Evolutionary conservation across 2,888 invertebrate genomes (phyloP).

Genomic region (Drosophila picticornis): DNA sequence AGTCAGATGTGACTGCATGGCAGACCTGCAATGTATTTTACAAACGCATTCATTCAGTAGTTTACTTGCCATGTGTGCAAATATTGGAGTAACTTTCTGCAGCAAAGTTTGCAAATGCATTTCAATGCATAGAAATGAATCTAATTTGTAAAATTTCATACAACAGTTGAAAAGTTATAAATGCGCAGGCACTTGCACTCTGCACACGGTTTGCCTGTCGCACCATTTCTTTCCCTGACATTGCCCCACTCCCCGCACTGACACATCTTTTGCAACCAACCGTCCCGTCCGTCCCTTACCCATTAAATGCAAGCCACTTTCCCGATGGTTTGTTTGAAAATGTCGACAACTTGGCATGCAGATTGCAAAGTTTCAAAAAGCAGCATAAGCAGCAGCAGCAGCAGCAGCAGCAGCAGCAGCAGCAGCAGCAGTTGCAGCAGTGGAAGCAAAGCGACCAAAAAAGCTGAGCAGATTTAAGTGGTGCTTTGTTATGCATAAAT

Average conservation of each 20-base stretch:
- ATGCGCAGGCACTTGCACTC: conserved; percentile 80
- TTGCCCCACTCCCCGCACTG: conserved; percentile 5
- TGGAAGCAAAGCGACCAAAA: conserved; percentile 39
- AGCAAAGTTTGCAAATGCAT: conserved; percentile 79
- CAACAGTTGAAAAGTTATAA: conserved; percentile 81
- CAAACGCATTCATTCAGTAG: conserved; percentile 29
- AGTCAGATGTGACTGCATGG: conserved; percentile 36
- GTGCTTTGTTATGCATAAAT: conserved; percentile 80
- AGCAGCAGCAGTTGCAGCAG: conserved; percentile 18
- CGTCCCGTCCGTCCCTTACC: conserved; percentile 5
- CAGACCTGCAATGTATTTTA: conserved; percentile 46
- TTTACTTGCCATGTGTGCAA: conserved; percentile 56
- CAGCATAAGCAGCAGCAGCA: conserved; percentile 56
- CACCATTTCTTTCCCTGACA: conserved; percentile 19
- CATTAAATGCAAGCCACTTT: conserved; percentile 35
- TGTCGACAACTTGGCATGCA: conserved; percentile 81
- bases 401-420: conserved; percentile 15
- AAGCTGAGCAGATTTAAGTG: conserved; percentile 78
- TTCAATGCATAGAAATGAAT: conserved; percentile 81
- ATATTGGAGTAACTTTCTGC: conserved; percentile 79
- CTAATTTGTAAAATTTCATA: conserved; percentile 82
- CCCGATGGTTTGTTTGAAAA: conserved; percentile 73
- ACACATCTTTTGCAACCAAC: conserved; percentile 11
- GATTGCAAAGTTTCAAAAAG: conserved; percentile 78
- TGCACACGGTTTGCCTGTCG: conserved; percentile 57